Percentiles rank a stretch among this genome's conserved stretches.
phyloP scores from a whole-genome alignment of 64 coral and sea anemone species.

The Actinia tenebrosa region DNA sequence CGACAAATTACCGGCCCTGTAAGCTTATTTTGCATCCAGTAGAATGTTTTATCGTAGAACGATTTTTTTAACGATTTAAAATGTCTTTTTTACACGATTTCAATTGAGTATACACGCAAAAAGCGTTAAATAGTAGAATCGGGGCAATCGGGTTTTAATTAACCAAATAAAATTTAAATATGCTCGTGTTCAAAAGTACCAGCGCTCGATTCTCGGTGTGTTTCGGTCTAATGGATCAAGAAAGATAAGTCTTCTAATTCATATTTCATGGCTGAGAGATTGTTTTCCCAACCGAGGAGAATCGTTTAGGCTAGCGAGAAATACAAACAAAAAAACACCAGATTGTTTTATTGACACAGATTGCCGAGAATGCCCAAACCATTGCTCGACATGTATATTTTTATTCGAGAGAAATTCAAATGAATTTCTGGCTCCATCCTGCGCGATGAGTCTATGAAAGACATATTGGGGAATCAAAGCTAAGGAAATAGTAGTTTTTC shows the following conservation, averaged over 20 bases:
- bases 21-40: no score
- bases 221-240: background rate
- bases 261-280: slow-evolving; percentile 19
- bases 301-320: slow-evolving; percentile 25
- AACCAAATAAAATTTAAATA: background rate
- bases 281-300: background rate
- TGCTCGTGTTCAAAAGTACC: background rate
- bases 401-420: background rate
- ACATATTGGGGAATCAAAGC: background rate
- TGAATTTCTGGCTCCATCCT: background rate
- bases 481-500: background rate
- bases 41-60: background rate
- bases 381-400: background rate
- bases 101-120: background rate
- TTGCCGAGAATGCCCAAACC: background rate
- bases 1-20: background rate
- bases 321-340: slow-evolving; percentile 14
- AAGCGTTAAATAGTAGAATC: background rate
- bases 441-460: background rate
- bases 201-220: background rate
- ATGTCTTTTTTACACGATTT: background rate
- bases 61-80: background rate
- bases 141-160: background rate
- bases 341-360: background rate
- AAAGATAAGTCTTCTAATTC: background rate